A percentile compares a stretch with the other conserved stretches of the same genome.
Conservation (phyloP, 92 coral and sea anemone species). For the Zoanthus sansibaricus region DNA sequence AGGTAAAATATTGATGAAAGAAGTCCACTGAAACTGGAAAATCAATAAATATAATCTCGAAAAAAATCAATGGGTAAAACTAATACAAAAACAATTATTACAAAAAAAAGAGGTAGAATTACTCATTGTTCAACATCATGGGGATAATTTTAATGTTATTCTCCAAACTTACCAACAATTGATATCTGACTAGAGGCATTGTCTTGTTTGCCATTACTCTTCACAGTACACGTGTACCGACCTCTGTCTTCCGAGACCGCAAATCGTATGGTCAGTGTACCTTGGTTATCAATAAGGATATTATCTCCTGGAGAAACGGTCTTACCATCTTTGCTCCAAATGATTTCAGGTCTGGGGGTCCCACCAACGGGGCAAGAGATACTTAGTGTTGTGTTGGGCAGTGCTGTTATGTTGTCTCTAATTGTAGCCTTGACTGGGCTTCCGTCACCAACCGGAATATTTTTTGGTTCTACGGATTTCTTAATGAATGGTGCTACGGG, state of each 20-base stretch:
- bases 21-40: too few species aligned
- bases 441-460: conserved; percentile 4
- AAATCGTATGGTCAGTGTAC: background rate
- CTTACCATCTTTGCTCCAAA: conserved; percentile 52
- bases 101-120: too few species aligned
- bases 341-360: conserved; percentile 45
- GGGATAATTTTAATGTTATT: background rate
- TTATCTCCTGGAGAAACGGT: background rate
- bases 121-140: background rate
- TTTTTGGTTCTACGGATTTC: background rate
- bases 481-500: background rate
- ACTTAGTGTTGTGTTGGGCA: conserved; percentile 49
- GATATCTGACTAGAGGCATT: background rate
- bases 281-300: background rate
- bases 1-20: too few species aligned
- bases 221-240: background rate
- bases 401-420: conserved; percentile 15
- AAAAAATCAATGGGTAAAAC: too few species aligned
- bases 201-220: background rate
- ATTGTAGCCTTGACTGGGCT: background rate
- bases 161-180: conserved; percentile 6
- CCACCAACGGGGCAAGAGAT: conserved; percentile 49
- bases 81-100: too few species aligned
- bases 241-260: background rate
- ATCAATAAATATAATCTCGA: too few species aligned